phyloP scores from a whole-genome alignment of 2,797 vertebrate genomes.

The Platalea minor region DNA sequence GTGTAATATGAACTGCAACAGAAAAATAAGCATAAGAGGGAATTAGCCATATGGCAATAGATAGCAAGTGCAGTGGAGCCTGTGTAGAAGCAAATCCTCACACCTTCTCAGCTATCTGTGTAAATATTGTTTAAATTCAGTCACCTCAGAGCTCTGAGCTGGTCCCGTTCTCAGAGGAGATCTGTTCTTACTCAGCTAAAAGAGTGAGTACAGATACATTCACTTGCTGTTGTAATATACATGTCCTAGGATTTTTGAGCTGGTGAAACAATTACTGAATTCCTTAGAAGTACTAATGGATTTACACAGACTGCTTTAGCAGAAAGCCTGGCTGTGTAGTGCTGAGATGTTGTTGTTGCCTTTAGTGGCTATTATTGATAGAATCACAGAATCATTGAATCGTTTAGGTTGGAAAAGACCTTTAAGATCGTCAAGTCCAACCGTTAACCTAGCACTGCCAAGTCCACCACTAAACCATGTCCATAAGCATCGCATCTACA shows the following conservation, averaged over 20 bases:
- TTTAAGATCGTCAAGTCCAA: too few relatives aligned
- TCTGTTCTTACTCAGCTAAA: not conserved
- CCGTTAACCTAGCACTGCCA: too few relatives aligned
- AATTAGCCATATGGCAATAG: constrained; percentile 46
- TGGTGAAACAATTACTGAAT: not conserved
- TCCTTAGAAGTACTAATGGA: not conserved
- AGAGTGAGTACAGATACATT: not conserved
- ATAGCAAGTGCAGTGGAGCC: constrained; percentile 9
- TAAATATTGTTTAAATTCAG: not conserved
- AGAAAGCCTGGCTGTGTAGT: not conserved
- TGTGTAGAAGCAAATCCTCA: not conserved
- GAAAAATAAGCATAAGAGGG: constrained; percentile 12
- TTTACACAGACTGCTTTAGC: not conserved
- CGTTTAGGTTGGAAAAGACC: too few relatives aligned
- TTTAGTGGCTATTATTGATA: not conserved
- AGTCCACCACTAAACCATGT: too few relatives aligned
- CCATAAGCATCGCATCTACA: too few relatives aligned
- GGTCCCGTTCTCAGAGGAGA: not conserved
- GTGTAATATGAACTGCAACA: constrained; percentile 47
- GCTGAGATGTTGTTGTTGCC: not conserved
- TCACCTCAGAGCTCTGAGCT: not conserved
- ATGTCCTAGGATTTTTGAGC: not conserved
- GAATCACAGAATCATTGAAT: too few relatives aligned
- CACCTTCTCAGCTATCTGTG: constrained; percentile 33
- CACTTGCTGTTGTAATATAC: not conserved